Percentiles rank a stretch among this genome's conserved stretches.
These are phyloP conservation scores for Holothuria glaberrima DNA, from an alignment of 35 echinoderm and acorn worm species.

Conservation along the genomic window DNA sequence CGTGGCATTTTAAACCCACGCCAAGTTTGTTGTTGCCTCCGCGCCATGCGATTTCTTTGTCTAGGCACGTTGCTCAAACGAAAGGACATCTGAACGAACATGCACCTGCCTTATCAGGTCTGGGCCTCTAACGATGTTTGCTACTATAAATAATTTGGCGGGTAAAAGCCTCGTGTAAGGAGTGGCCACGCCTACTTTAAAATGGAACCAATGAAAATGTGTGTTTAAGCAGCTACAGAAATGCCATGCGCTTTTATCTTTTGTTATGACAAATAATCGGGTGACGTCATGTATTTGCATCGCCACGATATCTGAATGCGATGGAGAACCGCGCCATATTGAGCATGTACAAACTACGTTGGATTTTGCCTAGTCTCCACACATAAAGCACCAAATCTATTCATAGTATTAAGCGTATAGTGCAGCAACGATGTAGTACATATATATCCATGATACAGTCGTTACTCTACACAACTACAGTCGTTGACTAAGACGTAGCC, in stretches of 20 bases:
- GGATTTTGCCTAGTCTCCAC: too few species aligned
- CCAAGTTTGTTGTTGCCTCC: neutral
- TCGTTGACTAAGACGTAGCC: slow-evolving; percentile 11
- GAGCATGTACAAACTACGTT: neutral
- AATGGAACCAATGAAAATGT: neutral
- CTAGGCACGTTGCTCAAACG: slow-evolving; percentile 2
- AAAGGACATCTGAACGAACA: neutral
- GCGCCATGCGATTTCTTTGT: slow-evolving; percentile 44
- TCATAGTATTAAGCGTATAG: neutral
- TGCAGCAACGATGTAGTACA: neutral
- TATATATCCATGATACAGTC: neutral
- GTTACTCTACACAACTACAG: too few species aligned
- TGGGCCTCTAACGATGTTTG: slow-evolving; percentile 29
- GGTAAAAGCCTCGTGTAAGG: slow-evolving; percentile 26
- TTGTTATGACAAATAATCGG: slow-evolving; percentile 43
- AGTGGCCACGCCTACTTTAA: slow-evolving; percentile 20
- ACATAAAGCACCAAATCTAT: neutral
- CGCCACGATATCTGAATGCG: slow-evolving; percentile 1
- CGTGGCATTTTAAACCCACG: slow-evolving; percentile 1
- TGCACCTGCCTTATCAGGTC: slow-evolving; percentile 24
- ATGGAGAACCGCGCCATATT: slow-evolving; percentile 48
- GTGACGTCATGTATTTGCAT: slow-evolving; percentile 49
- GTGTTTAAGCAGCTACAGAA: neutral
- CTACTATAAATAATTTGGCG: slow-evolving; percentile 20
- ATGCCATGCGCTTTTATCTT: slow-evolving; percentile 27